Evolutionary conservation across 2,113 vertebrate genomes (phyloP).

Genomic region (Hippocampus barbouri): DNA sequence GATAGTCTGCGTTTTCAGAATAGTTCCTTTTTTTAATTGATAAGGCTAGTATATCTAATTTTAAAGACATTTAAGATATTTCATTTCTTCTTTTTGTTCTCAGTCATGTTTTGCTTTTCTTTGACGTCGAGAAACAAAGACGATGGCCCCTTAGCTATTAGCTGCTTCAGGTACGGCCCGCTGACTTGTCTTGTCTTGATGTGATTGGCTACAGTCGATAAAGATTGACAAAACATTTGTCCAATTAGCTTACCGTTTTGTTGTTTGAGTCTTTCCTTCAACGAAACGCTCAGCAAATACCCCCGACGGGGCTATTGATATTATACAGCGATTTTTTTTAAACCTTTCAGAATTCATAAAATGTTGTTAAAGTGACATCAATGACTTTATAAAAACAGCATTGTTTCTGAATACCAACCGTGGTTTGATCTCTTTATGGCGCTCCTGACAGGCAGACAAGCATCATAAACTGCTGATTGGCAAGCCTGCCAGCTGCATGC

Average conservation of each 20-base stretch:
- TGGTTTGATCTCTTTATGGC: constrained; percentile 61
- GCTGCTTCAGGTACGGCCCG: not conserved
- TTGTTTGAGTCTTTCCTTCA: too few relatives aligned
- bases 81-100: not conserved
- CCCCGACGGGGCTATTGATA: not conserved
- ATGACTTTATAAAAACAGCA: not conserved
- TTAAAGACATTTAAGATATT: not conserved
- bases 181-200: not conserved
- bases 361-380: not conserved
- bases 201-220: not conserved
- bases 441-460: constrained; percentile 52
- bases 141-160: not conserved
- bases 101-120: not conserved
- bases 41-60: not conserved
- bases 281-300: too few relatives aligned
- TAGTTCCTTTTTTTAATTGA: not conserved
- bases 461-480: constrained; percentile 59
- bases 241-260: not conserved
- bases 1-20: not conserved
- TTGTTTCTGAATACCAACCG: not conserved
- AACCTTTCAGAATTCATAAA: not conserved
- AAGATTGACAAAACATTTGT: not conserved
- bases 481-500: constrained; percentile 30
- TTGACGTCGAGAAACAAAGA: not conserved
- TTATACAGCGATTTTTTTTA: constrained; percentile 17